Base-by-base conservation (phyloP, 2,888 invertebrate species). In the Drosophila macrothrix region DNA sequence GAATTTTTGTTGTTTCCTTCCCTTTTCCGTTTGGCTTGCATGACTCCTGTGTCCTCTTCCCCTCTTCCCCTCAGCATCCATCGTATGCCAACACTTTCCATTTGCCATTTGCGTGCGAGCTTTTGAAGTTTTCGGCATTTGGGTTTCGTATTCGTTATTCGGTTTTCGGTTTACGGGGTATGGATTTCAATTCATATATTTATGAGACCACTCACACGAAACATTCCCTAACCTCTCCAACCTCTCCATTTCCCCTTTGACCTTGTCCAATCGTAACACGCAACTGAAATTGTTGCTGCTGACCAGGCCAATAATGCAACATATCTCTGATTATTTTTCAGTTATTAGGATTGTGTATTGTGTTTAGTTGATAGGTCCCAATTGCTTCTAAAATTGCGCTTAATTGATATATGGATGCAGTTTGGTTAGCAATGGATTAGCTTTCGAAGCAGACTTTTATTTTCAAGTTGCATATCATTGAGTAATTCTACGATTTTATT, bases 181-280 rank as follows among this genome's bases (percentile, higher is more conserved):
- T 29, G 41, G 22, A n/a, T 41, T 55, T 29, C 52, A 59, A 81
- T 67, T 78, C 74, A 67, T 67, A 82, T 78, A 82, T 78, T 82
- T 67, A 78, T 82, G 64, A 60, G 43, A 37, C 58, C 58, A 59
- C 58, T 46, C 54, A 73, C 41, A 75, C 62, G 50, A 54, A 22
- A 35, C 19, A 54, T 12, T 2, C 41, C 25, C 43, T 1, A n/a
- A 28, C 46, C 35, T 14, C 14, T 41, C 35, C 29, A 9, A 39
- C 22, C n/a, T 28, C 46, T 16, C 25, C 16, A 28, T 4, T 1
- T 28, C 33, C 10, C 6, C 14, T 7, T 16, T 31, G 16, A 9
- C 10, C 28, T 12, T 3, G 6, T 10, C n/a, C 10, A 14, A n/a
- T 5, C 22, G 19, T 22, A 22, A 22, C 72, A 73, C 59, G 66